These are phyloP conservation scores for Gallinago jamesoni DNA, from an alignment of 2,113 vertebrate genomes.

Conservation along the genomic window DNA sequence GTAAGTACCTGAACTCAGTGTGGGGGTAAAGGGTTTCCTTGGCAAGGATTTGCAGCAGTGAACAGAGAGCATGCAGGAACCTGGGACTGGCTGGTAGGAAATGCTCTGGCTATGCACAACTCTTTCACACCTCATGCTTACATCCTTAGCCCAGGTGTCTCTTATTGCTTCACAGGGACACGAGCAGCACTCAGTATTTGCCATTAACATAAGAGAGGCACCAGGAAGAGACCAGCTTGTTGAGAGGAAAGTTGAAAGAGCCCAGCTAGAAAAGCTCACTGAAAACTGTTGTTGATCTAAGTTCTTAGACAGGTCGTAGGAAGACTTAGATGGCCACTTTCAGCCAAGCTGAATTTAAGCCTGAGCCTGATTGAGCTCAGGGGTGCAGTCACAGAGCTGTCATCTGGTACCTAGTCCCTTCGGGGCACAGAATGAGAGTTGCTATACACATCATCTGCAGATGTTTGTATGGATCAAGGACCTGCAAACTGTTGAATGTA, in stretches of 20 bases:
- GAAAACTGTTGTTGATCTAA: background rate
- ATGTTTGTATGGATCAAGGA: background rate
- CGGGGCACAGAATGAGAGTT: background rate
- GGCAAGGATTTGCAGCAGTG: background rate
- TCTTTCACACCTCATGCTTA: background rate
- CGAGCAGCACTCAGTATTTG: background rate
- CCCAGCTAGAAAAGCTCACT: background rate
- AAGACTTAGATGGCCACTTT: background rate
- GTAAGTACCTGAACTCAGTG: background rate
- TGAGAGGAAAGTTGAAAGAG: background rate
- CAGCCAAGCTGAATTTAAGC: background rate
- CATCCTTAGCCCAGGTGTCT: background rate
- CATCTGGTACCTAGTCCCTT: background rate
- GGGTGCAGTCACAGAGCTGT: background rate
- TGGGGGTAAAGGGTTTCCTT: background rate
- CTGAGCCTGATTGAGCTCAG: background rate
- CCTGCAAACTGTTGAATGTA: background rate
- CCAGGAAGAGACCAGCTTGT: background rate
- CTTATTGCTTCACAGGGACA: background rate
- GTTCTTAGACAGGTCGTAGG: background rate
- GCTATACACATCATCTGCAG: background rate
- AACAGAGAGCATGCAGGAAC: background rate
- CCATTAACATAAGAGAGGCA: background rate
- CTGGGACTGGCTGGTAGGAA: background rate
- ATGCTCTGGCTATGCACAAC: background rate